Evolutionary conservation across 92 coral and sea anemone genomes (phyloP).

Genomic region (Bergia puertoricense): DNA sequence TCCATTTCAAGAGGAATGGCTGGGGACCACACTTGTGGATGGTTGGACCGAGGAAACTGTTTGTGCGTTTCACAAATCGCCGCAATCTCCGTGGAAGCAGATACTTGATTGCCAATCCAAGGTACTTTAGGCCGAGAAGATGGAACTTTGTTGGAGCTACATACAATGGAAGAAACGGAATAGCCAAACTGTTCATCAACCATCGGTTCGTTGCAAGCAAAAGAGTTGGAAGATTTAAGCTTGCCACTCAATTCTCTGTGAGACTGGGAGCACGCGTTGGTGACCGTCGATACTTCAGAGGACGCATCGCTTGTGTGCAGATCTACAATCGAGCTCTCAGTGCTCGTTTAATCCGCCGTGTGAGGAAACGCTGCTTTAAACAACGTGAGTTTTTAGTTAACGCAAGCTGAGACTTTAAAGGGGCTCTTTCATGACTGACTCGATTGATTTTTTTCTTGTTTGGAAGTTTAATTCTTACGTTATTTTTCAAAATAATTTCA

Average conservation of each 20-base stretch:
- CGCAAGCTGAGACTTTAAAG: too few relatives aligned
- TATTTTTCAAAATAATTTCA: too few relatives aligned
- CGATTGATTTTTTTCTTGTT: too few relatives aligned
- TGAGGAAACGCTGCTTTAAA: neutral
- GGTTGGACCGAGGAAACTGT: slow-evolving; percentile 62
- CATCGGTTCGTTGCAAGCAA: neutral
- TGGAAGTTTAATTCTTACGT: too few relatives aligned
- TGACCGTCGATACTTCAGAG: slow-evolving; percentile 24
- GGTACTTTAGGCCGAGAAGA: slow-evolving; percentile 11
- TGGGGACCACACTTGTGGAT: slow-evolving; percentile 85
- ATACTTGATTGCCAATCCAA: neutral
- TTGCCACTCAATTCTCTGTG: slow-evolving; percentile 15
- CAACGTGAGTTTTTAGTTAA: neutral
- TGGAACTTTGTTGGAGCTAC: slow-evolving; percentile 26
- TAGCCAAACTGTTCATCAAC: slow-evolving; percentile 16
- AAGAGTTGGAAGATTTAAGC: neutral
- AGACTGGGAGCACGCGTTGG: neutral
- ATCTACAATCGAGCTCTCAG: slow-evolving; percentile 9
- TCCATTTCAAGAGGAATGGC: slow-evolving; percentile 58
- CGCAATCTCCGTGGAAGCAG: neutral
- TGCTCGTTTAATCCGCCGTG: neutral
- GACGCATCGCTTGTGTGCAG: slow-evolving; percentile 27
- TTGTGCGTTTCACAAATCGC: slow-evolving; percentile 72
- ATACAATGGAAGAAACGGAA: neutral
- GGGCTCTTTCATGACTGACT: too few relatives aligned